A percentile compares a stretch with the other conserved stretches of the same genome.
These are phyloP conservation scores for Pangasianodon gigas DNA, from an alignment of 2,113 vertebrate genomes.

Conservation along the genomic window DNA sequence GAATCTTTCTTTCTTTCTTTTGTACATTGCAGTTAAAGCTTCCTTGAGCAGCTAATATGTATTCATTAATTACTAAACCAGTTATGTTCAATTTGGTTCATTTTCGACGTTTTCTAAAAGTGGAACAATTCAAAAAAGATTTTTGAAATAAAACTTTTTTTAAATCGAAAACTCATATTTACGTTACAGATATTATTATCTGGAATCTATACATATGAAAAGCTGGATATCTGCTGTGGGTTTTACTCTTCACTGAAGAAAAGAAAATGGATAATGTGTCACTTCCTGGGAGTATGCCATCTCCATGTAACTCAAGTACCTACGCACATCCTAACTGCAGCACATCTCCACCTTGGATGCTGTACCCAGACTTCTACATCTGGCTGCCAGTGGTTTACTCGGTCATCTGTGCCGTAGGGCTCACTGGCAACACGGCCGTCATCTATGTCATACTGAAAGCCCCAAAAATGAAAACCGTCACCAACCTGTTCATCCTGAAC, in stretches of 20 bases:
- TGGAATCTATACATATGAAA: neutral
- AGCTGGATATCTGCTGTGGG: neutral
- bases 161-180: neutral
- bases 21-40: neutral
- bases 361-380: constrained; percentile 24
- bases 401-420: constrained; percentile 81
- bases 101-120: neutral
- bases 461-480: constrained; percentile 89
- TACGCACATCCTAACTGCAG: constrained; percentile 7
- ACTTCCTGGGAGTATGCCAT: neutral
- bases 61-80: neutral
- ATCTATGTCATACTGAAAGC: constrained; percentile 88
- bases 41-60: neutral
- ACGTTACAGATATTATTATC: neutral
- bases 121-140: neutral
- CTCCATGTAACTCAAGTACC: neutral
- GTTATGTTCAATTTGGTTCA: neutral
- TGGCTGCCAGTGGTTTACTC: constrained; percentile 83
- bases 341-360: neutral
- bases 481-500: constrained; percentile 91
- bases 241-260: neutral
- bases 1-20: neutral
- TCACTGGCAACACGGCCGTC: constrained; percentile 85
- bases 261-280: constrained; percentile 19
- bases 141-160: neutral